Evolutionary conservation across 2,797 vertebrate species (phyloP).

Genomic region (Hafferia zeledoni): DNA sequence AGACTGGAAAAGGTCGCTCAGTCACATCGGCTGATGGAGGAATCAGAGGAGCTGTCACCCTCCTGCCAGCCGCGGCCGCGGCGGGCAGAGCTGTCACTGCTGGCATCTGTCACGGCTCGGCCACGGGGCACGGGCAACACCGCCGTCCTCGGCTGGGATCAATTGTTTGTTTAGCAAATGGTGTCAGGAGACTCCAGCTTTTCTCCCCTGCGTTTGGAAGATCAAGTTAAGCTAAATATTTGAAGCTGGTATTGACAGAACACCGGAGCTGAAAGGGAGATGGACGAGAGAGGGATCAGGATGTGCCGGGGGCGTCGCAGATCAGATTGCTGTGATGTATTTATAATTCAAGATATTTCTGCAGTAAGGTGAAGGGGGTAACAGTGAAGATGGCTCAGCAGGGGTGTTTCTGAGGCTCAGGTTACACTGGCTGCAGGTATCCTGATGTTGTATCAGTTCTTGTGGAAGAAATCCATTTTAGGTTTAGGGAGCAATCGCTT

Average conservation of each 20-base stretch:
- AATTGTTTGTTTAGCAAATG: slow-evolving; percentile 54
- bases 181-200: slow-evolving; percentile 40
- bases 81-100: slow-evolving; percentile 57
- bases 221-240: slow-evolving; percentile 71
- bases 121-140: not conserved
- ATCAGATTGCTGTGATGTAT: slow-evolving; percentile 71
- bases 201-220: slow-evolving; percentile 36
- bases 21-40: slow-evolving; percentile 76
- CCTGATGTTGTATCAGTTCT: fast-evolving
- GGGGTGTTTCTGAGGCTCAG: not conserved
- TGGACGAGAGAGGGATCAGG: not conserved
- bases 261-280: slow-evolving; percentile 39
- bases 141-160: slow-evolving; percentile 5
- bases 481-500: not conserved
- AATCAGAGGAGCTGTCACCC: slow-evolving; percentile 80
- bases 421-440: not conserved
- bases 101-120: slow-evolving; percentile 23
- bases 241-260: slow-evolving; percentile 61
- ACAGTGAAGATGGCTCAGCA: slow-evolving; percentile 3
- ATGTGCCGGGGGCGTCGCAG: slow-evolving; percentile 37
- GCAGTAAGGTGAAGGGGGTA: slow-evolving; percentile 19
- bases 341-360: slow-evolving; percentile 79
- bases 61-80: slow-evolving; percentile 58
- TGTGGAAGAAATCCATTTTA: not conserved
- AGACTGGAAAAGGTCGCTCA: slow-evolving; percentile 82